A percentile compares a stretch with the other conserved stretches of the same genome.
These are phyloP conservation scores for Sparidentex hasta DNA, from an alignment of 2,797 vertebrate species.

Conservation along the genomic window DNA sequence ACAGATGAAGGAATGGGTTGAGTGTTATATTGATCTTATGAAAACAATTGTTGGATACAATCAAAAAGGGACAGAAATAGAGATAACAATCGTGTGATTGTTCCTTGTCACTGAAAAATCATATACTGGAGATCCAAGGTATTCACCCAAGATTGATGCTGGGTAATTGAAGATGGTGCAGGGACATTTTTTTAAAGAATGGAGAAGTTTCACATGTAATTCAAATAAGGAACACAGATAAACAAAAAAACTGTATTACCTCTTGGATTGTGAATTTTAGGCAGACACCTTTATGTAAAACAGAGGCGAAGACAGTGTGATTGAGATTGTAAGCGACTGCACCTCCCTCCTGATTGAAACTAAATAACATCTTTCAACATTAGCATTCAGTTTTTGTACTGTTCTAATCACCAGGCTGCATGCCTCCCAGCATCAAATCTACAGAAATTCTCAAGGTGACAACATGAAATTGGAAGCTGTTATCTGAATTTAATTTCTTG, in stretches of 20 bases:
- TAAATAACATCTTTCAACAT: slow-evolving; percentile 72
- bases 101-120: slow-evolving; percentile 10
- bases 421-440: slow-evolving; percentile 85
- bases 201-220: slow-evolving; percentile 5
- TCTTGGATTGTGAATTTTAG: background rate
- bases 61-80: slow-evolving; percentile 13
- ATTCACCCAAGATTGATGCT: slow-evolving; percentile 3
- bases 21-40: background rate
- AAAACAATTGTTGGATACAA: background rate
- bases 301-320: slow-evolving; percentile 15
- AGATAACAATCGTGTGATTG: background rate
- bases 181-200: background rate
- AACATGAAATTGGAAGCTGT: slow-evolving; percentile 63
- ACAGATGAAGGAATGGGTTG: background rate
- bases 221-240: slow-evolving; percentile 4
- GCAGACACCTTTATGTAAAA: slow-evolving; percentile 35
- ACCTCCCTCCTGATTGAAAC: slow-evolving; percentile 54
- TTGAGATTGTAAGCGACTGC: slow-evolving; percentile 43
- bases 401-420: slow-evolving; percentile 86
- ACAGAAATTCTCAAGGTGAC: slow-evolving; percentile 86
- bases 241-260: background rate
- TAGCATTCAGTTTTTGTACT: slow-evolving; percentile 82
- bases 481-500: slow-evolving; percentile 82
- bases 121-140: background rate
- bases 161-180: slow-evolving; percentile 3